phyloP scores from a whole-genome alignment of 2,113 vertebrate genomes.

The Rynchops niger region DNA sequence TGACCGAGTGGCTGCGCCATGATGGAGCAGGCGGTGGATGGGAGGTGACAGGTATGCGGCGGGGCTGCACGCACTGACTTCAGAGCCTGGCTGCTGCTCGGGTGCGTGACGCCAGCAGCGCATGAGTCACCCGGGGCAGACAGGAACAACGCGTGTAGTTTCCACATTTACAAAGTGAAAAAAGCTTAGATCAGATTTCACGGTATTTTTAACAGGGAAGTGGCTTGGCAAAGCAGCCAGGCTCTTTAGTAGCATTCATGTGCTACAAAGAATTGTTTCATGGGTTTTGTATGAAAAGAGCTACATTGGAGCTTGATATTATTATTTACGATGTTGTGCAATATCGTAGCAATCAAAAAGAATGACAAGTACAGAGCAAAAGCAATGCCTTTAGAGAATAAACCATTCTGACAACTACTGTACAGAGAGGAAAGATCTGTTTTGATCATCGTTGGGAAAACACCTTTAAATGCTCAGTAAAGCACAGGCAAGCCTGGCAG shows the following conservation, averaged over 20 bases:
- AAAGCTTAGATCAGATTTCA: background rate
- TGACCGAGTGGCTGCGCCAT: background rate
- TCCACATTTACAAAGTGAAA: background rate
- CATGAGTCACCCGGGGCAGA: slow-evolving; percentile 12
- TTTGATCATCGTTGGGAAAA: background rate
- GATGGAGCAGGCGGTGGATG: background rate
- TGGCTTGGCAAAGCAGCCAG: background rate
- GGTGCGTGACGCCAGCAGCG: slow-evolving; percentile 12
- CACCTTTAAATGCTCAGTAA: background rate
- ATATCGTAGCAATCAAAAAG: background rate
- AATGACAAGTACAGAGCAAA: background rate
- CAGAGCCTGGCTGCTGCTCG: background rate
- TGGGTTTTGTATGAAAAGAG: background rate
- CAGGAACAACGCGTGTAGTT: background rate
- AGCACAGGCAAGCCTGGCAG: background rate
- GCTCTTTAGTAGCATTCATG: background rate
- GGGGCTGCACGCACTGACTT: background rate
- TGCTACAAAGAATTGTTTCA: background rate
- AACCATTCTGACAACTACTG: background rate
- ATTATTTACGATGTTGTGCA: background rate
- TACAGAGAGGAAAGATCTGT: background rate
- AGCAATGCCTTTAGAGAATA: background rate
- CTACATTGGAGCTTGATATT: background rate
- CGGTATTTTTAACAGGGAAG: background rate
- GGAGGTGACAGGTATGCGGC: background rate